A percentile compares a stretch with the other conserved stretches of the same genome.
Evolutionary conservation across 1,140 invertebrate genomes (phyloP).

Genomic region (Hyles euphorbiae): DNA sequence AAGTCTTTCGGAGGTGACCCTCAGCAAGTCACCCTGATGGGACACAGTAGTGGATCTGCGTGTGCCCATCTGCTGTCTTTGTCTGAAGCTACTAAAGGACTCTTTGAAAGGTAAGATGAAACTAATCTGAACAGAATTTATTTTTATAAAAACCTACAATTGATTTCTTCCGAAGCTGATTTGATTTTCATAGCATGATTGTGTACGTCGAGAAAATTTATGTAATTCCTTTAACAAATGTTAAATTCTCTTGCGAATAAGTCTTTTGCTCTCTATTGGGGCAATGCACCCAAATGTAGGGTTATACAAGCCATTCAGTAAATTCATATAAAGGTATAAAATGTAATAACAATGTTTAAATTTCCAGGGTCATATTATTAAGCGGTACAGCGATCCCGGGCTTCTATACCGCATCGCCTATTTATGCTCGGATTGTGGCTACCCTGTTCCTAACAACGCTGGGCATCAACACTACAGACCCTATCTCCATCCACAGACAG

Average conservation of each 20-base stretch:
- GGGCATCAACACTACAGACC: conserved; percentile 21
- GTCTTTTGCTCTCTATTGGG: no score
- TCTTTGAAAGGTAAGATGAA: conserved; percentile 43
- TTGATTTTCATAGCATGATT: no score
- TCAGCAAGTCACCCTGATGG: conserved; percentile 76
- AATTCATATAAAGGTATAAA: background rate
- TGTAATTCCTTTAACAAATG: no score
- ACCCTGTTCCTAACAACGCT: conserved; percentile 13
- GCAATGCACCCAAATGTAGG: no score
- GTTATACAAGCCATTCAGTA: no score
- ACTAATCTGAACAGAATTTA: background rate
- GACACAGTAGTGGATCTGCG: conserved; percentile 77
- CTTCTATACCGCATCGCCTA: conserved; percentile 22
- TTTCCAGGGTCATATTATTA: conserved; percentile 19
- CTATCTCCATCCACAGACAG: conserved; percentile 15
- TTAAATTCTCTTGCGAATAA: no score
- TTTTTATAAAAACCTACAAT: background rate
- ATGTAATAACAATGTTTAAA: background rate
- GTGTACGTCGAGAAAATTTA: no score
- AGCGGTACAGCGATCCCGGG: conserved; percentile 22
- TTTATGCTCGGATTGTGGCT: conserved; percentile 15
- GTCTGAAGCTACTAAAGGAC: conserved; percentile 51
- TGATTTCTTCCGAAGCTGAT: no score
- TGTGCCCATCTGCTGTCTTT: conserved; percentile 68
- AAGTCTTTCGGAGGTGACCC: conserved; percentile 81